Evolutionary conservation across 1,140 invertebrate species (phyloP), one percentile per base, ranked within the genome.

Genomic region (Anoplolepis gracilipes): DNA sequence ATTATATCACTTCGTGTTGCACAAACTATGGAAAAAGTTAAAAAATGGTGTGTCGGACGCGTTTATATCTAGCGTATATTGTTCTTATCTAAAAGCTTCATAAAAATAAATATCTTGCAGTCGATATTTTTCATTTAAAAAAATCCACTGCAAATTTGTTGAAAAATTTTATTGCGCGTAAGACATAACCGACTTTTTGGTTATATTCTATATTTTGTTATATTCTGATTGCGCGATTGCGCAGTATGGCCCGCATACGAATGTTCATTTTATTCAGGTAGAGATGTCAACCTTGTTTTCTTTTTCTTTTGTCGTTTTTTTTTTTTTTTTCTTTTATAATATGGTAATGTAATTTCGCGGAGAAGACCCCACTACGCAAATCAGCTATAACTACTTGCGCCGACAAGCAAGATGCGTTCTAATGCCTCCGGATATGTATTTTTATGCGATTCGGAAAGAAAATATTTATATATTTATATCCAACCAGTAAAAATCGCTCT

Each of bases 261-360:
- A 85, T 57, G 49, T 42, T 33, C 30, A 30, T 67, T 46, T 86
- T 82, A 88, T 87, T 86, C 64, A 39, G 1, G 25, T 28, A 28
- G n/a, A 13, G 46, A 73, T 73, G 25, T 76, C 39, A 57, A 4
- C 7, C 28, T 13, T 69, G 70, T 57, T 76, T 36, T 59, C 16
- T 69, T 75, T 57, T 49, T 6, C 13, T 49, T 4, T 49, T 49
- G 13, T 11, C 42, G n/a, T 11, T 42, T 13, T 39, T 1, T 36
- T 36, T 36, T 4, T 46, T 2, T 46, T 46, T 46, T 49, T 49
- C 19, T 49, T 82, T 76, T 72, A 42, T 36, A 53, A 59, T 85
- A 89, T 89, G 86, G 57, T 87, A 89, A 89, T 87, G 88, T 82
- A 89, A 87, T 89, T 87, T 89, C 75, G 59, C 55, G 10, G 33